Evolutionary conservation across 2,113 vertebrate species (phyloP), one percentile per base, ranked within the genome.

Genomic region (Sciurus niger): DNA sequence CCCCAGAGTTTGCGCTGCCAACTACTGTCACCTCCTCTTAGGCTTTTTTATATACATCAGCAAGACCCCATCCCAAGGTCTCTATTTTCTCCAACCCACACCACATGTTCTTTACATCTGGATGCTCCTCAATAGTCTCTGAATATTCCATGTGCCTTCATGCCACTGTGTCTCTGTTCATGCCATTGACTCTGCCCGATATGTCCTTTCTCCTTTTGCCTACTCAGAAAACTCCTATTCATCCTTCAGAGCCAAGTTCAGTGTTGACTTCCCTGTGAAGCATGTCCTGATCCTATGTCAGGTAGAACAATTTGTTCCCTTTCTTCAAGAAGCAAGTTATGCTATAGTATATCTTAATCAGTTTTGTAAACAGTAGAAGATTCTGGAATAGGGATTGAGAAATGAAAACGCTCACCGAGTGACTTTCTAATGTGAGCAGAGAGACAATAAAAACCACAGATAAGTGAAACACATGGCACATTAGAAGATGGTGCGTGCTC

Each of bases 221-320:
- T 58, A 67, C 5, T 17, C 20, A 89, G 96, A 89, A 95, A 94
- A 95, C 60, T 80, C 84, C 85, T 93, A 76, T 48, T 85, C 68
- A 91, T 84, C 85, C 89, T 78, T 91, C 68, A 84, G 85, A 96
- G n/a, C 25, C 83, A 34, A 90, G 73, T 40, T 72, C 67, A 83
- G 1, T 37, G 11, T 74, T 30, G 46, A 25, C 48, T 70, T 55
- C 48, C 84, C 20, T 20, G 37, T 43, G 74, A 93, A 37, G 30
- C 25, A 28, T 17, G 17, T 18, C 63, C 24, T 78, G 63, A 12
- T 65, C 60, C 80, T 55, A 20, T 13, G 10, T 37, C 28, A 93
- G 32, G 12, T 65, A 58, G 87, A 86, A 77, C 40, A 14, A 32
- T 24, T 37, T 84, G 16, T 63, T 34, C 43, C 72, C 43, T 84